Conservation (phyloP, 2,113 vertebrate genomes). For the Laticauda colubrina region DNA sequence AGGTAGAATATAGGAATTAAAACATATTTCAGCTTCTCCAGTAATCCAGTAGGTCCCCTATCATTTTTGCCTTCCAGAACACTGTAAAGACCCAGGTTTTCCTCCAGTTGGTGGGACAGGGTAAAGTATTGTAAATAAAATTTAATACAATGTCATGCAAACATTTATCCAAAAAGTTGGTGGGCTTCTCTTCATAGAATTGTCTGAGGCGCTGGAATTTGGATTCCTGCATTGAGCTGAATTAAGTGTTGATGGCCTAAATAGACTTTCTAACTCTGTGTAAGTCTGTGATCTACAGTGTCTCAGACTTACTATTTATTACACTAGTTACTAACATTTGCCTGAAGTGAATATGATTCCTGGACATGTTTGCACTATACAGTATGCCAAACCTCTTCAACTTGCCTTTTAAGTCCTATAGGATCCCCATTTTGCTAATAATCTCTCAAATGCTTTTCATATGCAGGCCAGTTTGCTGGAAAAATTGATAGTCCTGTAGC, state of each 20-base stretch:
- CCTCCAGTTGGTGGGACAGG: background rate
- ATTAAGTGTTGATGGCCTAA: background rate
- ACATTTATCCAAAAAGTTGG: background rate
- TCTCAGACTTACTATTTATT: background rate
- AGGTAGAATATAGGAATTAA: background rate
- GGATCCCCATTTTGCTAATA: background rate
- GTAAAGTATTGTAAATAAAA: background rate
- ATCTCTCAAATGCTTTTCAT: background rate
- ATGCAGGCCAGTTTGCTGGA: background rate
- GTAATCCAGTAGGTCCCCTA: background rate
- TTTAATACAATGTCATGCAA: background rate
- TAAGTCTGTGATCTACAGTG: background rate
- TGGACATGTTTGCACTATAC: background rate
- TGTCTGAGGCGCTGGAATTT: background rate
- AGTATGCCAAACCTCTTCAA: background rate
- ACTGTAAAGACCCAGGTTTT: background rate
- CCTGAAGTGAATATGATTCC: background rate
- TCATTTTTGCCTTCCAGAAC: background rate
- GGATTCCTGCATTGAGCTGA: background rate
- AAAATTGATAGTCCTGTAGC: background rate
- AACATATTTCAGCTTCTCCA: background rate
- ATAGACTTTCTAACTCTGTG: background rate
- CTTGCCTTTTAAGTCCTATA: background rate
- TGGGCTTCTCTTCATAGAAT: background rate
- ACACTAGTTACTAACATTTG: background rate